phyloP scores from a whole-genome alignment of 2,797 vertebrate species.

The Alcedo quadribrachys region DNA sequence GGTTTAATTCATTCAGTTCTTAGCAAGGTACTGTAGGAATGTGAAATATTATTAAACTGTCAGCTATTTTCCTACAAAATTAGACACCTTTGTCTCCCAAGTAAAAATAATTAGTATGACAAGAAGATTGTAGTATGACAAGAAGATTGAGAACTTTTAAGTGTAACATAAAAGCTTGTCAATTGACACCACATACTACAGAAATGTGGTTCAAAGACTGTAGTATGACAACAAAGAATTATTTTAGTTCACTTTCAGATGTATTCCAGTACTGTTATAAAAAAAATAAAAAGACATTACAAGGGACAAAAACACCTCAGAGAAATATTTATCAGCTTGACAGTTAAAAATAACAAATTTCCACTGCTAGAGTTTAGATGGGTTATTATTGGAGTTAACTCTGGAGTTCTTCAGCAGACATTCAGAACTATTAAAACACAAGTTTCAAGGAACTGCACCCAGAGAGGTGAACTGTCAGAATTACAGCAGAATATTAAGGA shows the following conservation, averaged over 20 bases:
- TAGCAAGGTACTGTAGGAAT: background rate
- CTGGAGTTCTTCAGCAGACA: slow-evolving; percentile 2
- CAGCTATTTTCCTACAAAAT: slow-evolving; percentile 37
- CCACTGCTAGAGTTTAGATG: background rate
- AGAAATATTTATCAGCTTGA: slow-evolving; percentile 27
- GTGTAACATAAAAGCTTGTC: slow-evolving; percentile 22
- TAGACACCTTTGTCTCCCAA: slow-evolving; percentile 7
- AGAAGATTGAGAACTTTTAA: slow-evolving; percentile 35
- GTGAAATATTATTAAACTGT: slow-evolving; percentile 24
- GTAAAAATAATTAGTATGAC: slow-evolving; percentile 29
- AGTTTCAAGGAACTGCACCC: slow-evolving; percentile 12
- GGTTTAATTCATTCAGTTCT: slow-evolving; percentile 19
- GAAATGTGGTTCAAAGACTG: slow-evolving; percentile 1
- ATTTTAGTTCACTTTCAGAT: background rate
- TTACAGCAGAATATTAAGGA: slow-evolving; percentile 36
- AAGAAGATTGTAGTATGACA: slow-evolving; percentile 1
- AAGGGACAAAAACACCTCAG: background rate
- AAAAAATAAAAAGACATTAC: background rate
- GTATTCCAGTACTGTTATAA: background rate
- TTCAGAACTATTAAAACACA: slow-evolving; percentile 3
- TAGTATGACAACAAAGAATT: background rate
- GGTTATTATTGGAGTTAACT: background rate
- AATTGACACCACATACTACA: background rate
- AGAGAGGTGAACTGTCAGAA: slow-evolving; percentile 2
- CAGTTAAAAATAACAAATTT: slow-evolving; percentile 11